Percentiles rank a stretch among this genome's conserved stretches.
phyloP scores from a whole-genome alignment of 2,888 invertebrate species.

The Melanotus villosus region DNA sequence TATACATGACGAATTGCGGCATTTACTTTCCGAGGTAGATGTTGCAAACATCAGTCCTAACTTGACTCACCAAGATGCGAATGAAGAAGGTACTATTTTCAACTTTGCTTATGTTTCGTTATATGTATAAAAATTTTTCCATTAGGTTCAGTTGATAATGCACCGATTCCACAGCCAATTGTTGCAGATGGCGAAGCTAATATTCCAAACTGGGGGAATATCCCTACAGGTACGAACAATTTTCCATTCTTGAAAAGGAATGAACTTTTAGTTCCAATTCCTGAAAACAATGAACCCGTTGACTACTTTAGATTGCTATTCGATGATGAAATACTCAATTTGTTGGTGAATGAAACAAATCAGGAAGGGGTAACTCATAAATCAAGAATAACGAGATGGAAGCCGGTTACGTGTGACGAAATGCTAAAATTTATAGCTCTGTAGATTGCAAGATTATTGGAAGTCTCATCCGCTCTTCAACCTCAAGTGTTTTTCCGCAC shows the following conservation, averaged over 20 bases:
- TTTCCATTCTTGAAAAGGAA: conserved; percentile 2
- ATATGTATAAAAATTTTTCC: no score
- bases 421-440: conserved; percentile 59
- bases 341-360: conserved; percentile 33
- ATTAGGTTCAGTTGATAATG: not conserved
- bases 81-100: no score
- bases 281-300: not conserved
- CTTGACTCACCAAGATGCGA: no score
- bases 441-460: conserved; percentile 60
- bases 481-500: conserved; percentile 55
- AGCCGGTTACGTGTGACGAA: conserved; percentile 50
- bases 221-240: not conserved
- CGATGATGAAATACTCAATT: conserved; percentile 16
- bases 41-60: no score
- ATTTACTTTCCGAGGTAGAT: no score
- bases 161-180: not conserved
- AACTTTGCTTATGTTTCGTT: no score
- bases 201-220: not conserved
- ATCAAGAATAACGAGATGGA: conserved; percentile 52
- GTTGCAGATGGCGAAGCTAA: no score
- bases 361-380: conserved; percentile 19
- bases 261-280: not conserved
- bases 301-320: conserved; percentile 25
- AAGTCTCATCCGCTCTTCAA: conserved; percentile 58
- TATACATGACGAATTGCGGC: no score